Percentiles rank a stretch among this genome's conserved stretches.
phyloP scores from a whole-genome alignment of 2,113 vertebrate species.

The Chamaetylas fuelleborni region DNA sequence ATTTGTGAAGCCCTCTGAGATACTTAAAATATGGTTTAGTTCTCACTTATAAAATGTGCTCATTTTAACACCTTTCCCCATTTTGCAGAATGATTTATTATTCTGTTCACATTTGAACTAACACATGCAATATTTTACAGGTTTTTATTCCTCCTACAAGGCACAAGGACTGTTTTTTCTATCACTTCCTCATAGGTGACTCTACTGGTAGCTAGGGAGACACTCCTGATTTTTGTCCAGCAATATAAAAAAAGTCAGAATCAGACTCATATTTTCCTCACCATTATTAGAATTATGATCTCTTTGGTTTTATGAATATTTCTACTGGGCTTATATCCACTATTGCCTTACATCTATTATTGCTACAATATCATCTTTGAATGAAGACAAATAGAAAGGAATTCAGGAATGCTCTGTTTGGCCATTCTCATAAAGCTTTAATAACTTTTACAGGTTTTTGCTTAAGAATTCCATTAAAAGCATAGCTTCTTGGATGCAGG shows the following conservation, averaged over 20 bases:
- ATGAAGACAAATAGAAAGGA: neutral
- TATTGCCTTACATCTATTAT: neutral
- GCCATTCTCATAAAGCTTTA: neutral
- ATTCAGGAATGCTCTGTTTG: neutral
- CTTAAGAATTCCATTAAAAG: slow-evolving; percentile 6
- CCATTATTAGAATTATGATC: neutral
- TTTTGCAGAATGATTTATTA: neutral
- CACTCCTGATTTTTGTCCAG: neutral
- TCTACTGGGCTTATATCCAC: neutral
- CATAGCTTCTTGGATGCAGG: neutral
- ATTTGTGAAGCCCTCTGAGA: neutral
- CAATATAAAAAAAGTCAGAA: neutral
- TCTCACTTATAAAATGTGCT: neutral
- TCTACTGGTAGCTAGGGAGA: neutral
- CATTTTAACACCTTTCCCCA: neutral
- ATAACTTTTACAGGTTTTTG: neutral
- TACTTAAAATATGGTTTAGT: neutral
- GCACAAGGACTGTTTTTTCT: neutral
- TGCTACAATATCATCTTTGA: neutral
- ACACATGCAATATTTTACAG: neutral
- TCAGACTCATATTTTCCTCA: neutral
- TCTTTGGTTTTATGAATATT: neutral
- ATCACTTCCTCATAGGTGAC: neutral
- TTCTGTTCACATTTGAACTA: neutral
- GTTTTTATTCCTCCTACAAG: neutral